Evolutionary conservation across 2,113 vertebrate genomes (phyloP).

Genomic region (Stictonetta naevosa): DNA sequence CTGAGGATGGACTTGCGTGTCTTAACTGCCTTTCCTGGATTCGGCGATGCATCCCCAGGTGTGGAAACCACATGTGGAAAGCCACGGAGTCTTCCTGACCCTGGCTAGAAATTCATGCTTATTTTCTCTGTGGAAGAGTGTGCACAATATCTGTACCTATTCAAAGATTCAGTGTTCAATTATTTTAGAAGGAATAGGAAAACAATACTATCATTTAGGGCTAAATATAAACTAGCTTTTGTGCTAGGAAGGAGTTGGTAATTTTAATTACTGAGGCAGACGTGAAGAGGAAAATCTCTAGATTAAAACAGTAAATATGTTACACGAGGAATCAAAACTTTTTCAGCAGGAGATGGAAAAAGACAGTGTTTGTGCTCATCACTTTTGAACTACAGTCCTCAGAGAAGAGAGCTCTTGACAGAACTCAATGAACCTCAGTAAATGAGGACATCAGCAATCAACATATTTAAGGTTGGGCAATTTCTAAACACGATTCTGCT

Average conservation of each 20-base stretch:
- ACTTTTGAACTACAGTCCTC: not conserved
- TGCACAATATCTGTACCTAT: not conserved
- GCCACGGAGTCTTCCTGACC: not conserved
- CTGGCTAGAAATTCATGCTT: not conserved
- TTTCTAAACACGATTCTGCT: slow-evolving; percentile 6
- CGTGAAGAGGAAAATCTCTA: not conserved
- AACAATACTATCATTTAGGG: not conserved
- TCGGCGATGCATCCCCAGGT: not conserved
- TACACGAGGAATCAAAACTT: not conserved
- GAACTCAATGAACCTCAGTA: not conserved
- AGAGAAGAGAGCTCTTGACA: not conserved
- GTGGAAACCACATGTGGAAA: not conserved
- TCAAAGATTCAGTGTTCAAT: not conserved
- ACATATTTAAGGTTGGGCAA: not conserved
- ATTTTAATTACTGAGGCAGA: not conserved
- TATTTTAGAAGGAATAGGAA: not conserved
- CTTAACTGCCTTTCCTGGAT: not conserved
- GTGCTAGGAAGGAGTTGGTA: not conserved
- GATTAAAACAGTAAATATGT: not conserved
- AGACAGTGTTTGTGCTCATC: not conserved
- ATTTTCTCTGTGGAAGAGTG: not conserved
- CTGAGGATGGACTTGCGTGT: not conserved
- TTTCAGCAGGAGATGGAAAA: not conserved
- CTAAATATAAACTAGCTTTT: not conserved
- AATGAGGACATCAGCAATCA: not conserved